Base-by-base conservation (phyloP, 2,797 vertebrate genomes). In the Valencia hispanica region DNA sequence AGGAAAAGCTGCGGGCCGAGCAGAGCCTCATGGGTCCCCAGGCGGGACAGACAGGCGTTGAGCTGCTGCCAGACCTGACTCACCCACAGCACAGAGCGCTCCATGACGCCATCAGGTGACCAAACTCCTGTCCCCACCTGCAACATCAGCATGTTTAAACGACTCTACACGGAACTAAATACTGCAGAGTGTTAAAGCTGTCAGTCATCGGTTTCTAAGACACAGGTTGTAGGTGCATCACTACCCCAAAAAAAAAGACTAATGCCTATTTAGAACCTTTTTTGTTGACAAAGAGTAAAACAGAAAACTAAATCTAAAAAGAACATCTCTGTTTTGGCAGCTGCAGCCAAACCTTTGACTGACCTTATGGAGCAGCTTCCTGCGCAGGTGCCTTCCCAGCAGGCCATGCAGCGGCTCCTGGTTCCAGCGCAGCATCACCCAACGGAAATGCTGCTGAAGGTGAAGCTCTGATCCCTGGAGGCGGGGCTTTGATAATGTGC, bases 391-490 rank as follows among this genome's bases (percentile, higher is more conserved):
- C 72, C 96, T 95, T 78, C 94, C 96, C 85, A 98, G 96, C 85
- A 98, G 94, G 80, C 96, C 96, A 27, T 89, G 93, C 93, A 97
- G 96, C 4, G 97, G 97, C 81, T 99, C 97, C 8, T 95, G 94
- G 74, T 99, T 97, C 97, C 98, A 99, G 71, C 97, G 94, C 45
- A 99, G 95, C 7, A 97, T 97, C 53, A 98, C 96, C 98, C 98
- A 99, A 80, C 97, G 97, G 93, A 98, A 98, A 83, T 99, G 97
- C 86, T 98, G 98, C 92, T 99, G 97, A 68, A 97, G 96, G 84
- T 96, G 92, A 81, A 98, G 90, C 91, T 98, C 97, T 0, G 96
- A 90, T 68, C 97, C 97, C 82, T 97, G 97, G 11, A 99, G 97
- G 61, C 96, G 95, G 74, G 96, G 95, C 91, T 97, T 97, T 0